These are phyloP conservation scores for Alethe castanea DNA, from an alignment of 2,113 vertebrate species.

Conservation along the genomic window DNA sequence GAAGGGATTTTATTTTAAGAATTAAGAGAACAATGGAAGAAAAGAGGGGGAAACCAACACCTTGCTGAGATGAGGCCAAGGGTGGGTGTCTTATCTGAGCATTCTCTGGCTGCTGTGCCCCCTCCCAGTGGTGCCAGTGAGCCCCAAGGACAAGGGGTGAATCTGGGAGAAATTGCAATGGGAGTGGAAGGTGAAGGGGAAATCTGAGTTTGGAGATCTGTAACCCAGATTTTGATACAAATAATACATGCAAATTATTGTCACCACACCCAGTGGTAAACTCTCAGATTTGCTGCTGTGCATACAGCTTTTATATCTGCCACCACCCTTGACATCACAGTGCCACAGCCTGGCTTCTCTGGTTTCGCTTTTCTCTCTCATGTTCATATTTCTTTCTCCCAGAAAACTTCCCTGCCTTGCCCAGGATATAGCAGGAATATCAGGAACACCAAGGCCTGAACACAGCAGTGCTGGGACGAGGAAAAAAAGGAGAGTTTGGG, in stretches of 20 bases:
- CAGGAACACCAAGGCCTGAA: background rate
- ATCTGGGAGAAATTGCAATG: background rate
- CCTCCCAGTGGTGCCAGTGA: background rate
- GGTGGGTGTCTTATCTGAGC: background rate
- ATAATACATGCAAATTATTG: fast-evolving
- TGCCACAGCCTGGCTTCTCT: background rate
- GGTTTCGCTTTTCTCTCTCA: background rate
- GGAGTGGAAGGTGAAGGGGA: background rate
- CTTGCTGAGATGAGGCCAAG: background rate
- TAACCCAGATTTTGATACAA: background rate
- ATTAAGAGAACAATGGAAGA: background rate
- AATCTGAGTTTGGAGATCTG: background rate
- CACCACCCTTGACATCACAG: background rate
- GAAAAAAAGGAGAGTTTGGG: background rate
- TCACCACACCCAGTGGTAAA: background rate
- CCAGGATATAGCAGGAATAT: background rate
- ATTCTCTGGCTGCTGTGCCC: background rate
- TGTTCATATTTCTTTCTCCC: background rate
- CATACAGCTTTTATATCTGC: background rate
- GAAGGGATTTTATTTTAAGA: slow-evolving; percentile 1
- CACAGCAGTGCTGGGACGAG: background rate
- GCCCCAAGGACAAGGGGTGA: background rate
- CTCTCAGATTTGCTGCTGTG: background rate
- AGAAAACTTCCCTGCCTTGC: background rate
- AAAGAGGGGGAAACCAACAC: background rate